These are phyloP conservation scores for Micrastur ruficollis DNA, from an alignment of 2,797 vertebrate genomes.

Conservation along the genomic window DNA sequence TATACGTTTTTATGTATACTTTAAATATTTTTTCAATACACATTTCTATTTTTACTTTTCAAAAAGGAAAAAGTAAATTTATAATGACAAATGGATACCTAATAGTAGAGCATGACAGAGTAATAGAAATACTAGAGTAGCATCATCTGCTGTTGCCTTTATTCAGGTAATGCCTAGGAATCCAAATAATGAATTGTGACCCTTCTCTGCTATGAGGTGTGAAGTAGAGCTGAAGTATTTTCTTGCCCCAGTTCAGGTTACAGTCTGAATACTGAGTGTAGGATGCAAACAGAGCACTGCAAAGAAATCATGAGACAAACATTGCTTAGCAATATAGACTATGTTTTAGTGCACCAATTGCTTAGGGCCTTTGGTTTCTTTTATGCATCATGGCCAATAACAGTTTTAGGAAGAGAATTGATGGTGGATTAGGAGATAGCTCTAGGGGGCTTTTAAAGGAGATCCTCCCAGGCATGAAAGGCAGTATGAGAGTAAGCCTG, in stretches of 20 bases:
- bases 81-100: background rate
- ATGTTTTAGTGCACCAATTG: background rate
- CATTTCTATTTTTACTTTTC: background rate
- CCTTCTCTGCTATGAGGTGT: background rate
- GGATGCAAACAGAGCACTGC: background rate
- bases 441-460: slow-evolving; percentile 28
- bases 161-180: background rate
- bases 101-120: background rate
- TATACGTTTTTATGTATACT: background rate
- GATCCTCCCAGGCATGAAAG: slow-evolving; percentile 20
- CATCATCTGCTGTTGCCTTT: background rate
- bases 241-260: background rate
- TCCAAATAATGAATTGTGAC: background rate
- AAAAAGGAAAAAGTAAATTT: background rate
- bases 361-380: slow-evolving; percentile 4
- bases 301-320: background rate
- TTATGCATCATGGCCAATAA: slow-evolving; percentile 31
- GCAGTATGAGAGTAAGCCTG: background rate
- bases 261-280: background rate
- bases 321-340: background rate
- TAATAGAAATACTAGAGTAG: background rate
- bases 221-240: background rate
- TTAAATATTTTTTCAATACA: background rate
- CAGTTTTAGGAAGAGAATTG: slow-evolving; percentile 27
- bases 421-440: background rate